Evolutionary conservation across 2,888 invertebrate species (phyloP).

Genomic region (Apamea crenata): DNA sequence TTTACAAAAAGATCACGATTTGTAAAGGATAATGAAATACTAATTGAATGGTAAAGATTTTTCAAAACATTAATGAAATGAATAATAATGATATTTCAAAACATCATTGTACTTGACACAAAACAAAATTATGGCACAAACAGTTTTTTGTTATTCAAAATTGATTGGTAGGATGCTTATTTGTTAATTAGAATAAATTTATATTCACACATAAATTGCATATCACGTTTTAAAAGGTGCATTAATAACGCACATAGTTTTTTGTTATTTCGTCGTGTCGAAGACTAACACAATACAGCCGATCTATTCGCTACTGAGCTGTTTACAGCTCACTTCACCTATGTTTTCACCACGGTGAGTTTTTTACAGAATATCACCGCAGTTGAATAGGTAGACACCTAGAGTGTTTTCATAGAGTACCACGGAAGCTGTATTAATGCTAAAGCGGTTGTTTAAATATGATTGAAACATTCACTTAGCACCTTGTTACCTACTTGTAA

Average conservation of each 20-base stretch:
- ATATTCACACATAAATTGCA: neutral
- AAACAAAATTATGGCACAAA: neutral
- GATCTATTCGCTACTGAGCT: neutral
- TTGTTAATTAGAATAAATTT: neutral
- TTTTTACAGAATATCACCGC: neutral
- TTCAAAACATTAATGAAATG: neutral
- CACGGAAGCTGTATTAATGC: neutral
- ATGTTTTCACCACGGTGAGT: neutral
- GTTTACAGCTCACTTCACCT: neutral
- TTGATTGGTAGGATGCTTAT: constrained; percentile 6
- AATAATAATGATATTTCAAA: neutral
- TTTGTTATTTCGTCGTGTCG: neutral
- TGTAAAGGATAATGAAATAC: neutral
- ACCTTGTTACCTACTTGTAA: neutral
- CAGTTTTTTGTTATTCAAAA: constrained; percentile 13
- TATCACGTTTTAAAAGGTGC: constrained; percentile 1
- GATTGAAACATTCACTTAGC: neutral
- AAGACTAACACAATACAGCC: neutral
- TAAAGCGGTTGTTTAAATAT: neutral
- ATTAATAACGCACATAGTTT: neutral
- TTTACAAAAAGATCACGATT: neutral
- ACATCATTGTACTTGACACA: neutral
- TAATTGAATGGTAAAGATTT: neutral
- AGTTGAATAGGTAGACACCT: neutral
- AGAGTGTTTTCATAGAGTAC: neutral